Conservation (phyloP, 2,888 invertebrate species). For the Linnaemya vulpina region DNA sequence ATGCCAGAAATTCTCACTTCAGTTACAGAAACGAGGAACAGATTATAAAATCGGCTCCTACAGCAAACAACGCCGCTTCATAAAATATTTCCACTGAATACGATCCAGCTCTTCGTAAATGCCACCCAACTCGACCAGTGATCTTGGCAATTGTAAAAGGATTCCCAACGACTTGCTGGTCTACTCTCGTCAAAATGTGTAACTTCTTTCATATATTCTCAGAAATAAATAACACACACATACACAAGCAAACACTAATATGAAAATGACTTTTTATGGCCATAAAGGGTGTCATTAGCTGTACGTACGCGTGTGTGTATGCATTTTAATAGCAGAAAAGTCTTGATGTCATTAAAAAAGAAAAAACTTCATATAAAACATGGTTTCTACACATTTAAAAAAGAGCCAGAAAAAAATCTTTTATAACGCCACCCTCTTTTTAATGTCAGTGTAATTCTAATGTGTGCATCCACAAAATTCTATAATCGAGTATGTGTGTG, state of each 20-base stretch:
- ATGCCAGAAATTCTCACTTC: too few species aligned
- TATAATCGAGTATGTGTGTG: background rate
- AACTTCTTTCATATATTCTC: slow-evolving; percentile 17
- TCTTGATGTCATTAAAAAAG: slow-evolving; percentile 66
- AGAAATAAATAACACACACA: slow-evolving; percentile 45
- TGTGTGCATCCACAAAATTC: slow-evolving; percentile 22
- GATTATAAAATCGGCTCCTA: too few species aligned
- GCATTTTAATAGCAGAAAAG: slow-evolving; percentile 53
- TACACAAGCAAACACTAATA: slow-evolving; percentile 50
- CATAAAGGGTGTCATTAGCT: slow-evolving; percentile 73
- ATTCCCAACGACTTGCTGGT: background rate
- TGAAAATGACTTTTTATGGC: slow-evolving; percentile 72
- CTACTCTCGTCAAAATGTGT: background rate
- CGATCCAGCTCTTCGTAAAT: too few species aligned
- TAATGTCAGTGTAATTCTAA: slow-evolving; percentile 8
- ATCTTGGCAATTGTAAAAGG: background rate
- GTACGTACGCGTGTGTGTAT: background rate
- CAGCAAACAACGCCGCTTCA: too few species aligned
- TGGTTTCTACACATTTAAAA: slow-evolving; percentile 43
- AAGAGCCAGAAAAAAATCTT: slow-evolving; percentile 53
- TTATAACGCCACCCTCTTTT: slow-evolving; percentile 48
- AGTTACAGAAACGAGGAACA: too few species aligned
- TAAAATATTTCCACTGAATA: too few species aligned
- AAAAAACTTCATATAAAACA: slow-evolving; percentile 65
- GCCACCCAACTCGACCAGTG: background rate